These are phyloP conservation scores for Colossoma macropomum DNA, from an alignment of 2,113 vertebrate species.

Conservation along the genomic window DNA sequence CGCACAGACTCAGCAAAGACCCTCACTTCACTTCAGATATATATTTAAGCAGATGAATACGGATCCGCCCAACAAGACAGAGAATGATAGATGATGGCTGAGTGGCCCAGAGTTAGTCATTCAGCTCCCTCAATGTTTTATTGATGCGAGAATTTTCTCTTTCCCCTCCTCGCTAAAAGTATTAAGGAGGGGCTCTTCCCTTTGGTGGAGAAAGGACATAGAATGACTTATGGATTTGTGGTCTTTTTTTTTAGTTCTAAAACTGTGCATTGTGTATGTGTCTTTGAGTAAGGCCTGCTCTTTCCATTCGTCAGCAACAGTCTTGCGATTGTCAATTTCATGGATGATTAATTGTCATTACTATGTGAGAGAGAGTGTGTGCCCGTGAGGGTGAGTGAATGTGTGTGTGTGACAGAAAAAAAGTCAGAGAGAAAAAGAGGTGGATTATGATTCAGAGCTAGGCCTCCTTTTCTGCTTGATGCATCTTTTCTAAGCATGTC, in stretches of 20 bases:
- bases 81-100: conserved; percentile 22
- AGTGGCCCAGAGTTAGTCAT: conserved; percentile 16
- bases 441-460: not conserved
- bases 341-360: conserved; percentile 82
- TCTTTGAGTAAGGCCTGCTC: conserved; percentile 55
- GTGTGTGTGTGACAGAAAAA: conserved; percentile 52
- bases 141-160: conserved; percentile 39
- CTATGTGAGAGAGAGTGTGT: conserved; percentile 65
- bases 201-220: conserved; percentile 24
- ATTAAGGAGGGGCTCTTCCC: conserved; percentile 15
- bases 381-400: conserved; percentile 63
- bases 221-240: conserved; percentile 41
- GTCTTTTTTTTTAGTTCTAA: conserved; percentile 5
- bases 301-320: conserved; percentile 70
- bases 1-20: conserved; percentile 5
- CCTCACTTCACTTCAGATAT: conserved; percentile 55
- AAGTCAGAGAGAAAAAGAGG: not conserved
- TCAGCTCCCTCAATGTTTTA: conserved; percentile 43
- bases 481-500: not conserved
- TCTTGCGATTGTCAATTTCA: conserved; percentile 82
- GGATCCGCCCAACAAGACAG: conserved; percentile 13
- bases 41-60: conserved; percentile 45
- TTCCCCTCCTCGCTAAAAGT: conserved; percentile 31
- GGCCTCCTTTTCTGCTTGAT: conserved; percentile 12
- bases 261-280: conserved; percentile 30